Conservation (phyloP, 1,140 invertebrate genomes). For the Euglossa dilemma region DNA sequence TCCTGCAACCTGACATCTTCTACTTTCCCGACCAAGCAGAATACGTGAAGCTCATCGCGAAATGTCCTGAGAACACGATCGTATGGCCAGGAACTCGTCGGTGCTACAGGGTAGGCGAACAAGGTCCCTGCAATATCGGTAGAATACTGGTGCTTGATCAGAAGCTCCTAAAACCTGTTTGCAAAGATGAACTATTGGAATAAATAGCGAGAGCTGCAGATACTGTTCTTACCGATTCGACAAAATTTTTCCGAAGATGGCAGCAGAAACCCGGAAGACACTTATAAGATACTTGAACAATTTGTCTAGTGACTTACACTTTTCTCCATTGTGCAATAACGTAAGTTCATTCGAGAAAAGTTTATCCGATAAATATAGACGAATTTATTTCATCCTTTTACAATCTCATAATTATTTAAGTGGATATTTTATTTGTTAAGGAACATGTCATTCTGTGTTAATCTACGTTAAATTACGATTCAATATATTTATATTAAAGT, state of each 20-base stretch:
- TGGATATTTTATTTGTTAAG: no score
- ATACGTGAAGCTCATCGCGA: conserved; percentile 51
- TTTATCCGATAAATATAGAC: no score
- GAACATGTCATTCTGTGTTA: no score
- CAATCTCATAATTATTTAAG: no score
- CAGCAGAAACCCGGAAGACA: neutral
- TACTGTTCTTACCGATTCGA: neutral
- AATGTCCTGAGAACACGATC: conserved; percentile 50
- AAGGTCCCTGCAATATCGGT: conserved; percentile 69
- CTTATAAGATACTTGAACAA: neutral
- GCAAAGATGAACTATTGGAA: neutral
- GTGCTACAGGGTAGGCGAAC: conserved; percentile 65
- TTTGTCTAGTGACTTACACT: neutral
- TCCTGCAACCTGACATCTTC: conserved; percentile 27
- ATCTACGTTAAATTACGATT: no score
- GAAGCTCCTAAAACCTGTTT: conserved; percentile 54
- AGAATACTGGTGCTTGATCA: conserved; percentile 56
- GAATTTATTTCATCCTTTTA: no score
- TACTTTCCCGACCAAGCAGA: conserved; percentile 69
- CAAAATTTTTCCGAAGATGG: neutral
- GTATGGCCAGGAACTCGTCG: conserved; percentile 59
- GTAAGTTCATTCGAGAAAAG: neutral
- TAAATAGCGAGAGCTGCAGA: neutral
- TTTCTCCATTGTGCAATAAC: neutral
- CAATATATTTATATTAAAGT: no score